Evolutionary conservation across 2,113 vertebrate species (phyloP), one percentile per base, ranked within the genome.

Genomic region (Microtus oregoni): DNA sequence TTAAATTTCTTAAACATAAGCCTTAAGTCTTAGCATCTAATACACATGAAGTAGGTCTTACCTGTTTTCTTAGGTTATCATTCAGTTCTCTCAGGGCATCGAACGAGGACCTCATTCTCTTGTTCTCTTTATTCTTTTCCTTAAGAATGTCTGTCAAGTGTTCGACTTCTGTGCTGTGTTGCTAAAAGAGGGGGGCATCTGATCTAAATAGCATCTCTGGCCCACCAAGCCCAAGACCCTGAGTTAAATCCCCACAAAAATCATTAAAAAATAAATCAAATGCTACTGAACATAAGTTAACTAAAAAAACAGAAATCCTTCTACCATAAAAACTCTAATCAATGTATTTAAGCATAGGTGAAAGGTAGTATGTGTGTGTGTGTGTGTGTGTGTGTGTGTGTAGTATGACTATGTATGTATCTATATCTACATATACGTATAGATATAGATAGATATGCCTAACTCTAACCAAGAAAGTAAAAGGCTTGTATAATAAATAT

Each of bases 61-160:
- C 99, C 99, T 99, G 99, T 96, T 99, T 99, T 96, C 98, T 99
- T 98, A 99, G 97, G 91, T 97, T 98, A 91, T 99, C 99, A 90
- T 99, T 99, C 82, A 99, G 94, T 90, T 99, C 99, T 98, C 99
- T 99, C 89, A 99, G 98, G 50, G 98, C 98, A 90, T 99, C 98
- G 96, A 99, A 99, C 89, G 98, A 99, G 0, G 98, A 98, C 95
- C 98, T 99, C n/a, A 99, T 98, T 83, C 99, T 99, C 95, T 98
- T 99, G 95, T 98, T 99, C 97, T 99, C 99, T 97, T 99, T 99
- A 94, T 86, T 98, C 97, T 98, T 98, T 96, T 99, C 99, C 97
- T 98, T 99, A 77, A 99, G 98, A 97, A 97, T 94, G 96, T 99
- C 98, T 86, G 98, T 98, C 97, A 99, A 98, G 67, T 98, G 97